Evolutionary conservation across 1,140 invertebrate species (phyloP).

Genomic region (Bombus huntii): DNA sequence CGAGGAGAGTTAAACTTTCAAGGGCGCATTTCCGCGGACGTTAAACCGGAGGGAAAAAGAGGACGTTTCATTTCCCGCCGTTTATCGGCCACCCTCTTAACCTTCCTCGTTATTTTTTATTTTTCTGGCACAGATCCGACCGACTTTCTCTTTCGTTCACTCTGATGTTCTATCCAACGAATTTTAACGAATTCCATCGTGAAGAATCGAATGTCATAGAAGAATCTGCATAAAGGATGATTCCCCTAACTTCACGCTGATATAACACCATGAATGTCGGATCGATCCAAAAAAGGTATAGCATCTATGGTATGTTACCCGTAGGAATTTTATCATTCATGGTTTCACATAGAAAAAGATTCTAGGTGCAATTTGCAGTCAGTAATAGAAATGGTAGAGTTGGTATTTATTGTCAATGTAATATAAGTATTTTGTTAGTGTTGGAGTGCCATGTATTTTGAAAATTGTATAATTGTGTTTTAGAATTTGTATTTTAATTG

Average conservation of each 20-base stretch:
- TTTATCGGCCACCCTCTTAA: slow-evolving; percentile 35
- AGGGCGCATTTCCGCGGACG: slow-evolving; percentile 36
- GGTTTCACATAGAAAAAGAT: too few species aligned
- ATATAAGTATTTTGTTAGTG: neutral
- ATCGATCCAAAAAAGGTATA: slow-evolving; percentile 31
- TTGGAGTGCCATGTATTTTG: neutral
- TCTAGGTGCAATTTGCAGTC: too few species aligned
- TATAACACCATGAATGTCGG: neutral
- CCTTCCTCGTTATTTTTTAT: slow-evolving; percentile 65
- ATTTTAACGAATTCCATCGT: neutral
- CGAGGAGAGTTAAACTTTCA: slow-evolving; percentile 29
- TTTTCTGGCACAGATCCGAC: slow-evolving; percentile 36
- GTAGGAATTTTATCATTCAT: neutral
- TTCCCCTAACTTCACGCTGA: slow-evolving; percentile 8
- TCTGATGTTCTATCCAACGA: neutral
- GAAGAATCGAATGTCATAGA: slow-evolving; percentile 70
- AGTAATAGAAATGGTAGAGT: neutral
- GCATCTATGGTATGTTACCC: neutral
- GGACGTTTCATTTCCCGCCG: slow-evolving; percentile 59
- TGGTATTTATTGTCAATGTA: neutral
- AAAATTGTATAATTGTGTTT: neutral
- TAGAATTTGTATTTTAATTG: neutral
- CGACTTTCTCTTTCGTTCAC: slow-evolving; percentile 28
- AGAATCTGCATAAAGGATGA: slow-evolving; percentile 68
- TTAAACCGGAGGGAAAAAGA: slow-evolving; percentile 39